Evolutionary conservation across 2,113 vertebrate species (phyloP).

Genomic region (Sula dactylatra): DNA sequence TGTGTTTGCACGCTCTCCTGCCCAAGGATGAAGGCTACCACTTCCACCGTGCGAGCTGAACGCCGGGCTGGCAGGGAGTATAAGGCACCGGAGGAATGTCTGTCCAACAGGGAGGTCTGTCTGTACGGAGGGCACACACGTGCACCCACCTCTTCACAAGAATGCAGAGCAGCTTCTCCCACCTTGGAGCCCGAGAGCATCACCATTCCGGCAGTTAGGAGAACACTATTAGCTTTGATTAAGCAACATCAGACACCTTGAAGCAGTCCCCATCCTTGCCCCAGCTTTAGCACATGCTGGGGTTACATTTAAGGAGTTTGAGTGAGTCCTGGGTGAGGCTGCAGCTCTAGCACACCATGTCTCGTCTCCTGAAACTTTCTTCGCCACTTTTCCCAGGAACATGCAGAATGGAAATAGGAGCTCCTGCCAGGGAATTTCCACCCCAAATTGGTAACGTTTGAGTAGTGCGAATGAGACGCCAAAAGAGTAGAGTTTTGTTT

Average conservation of each 20-base stretch:
- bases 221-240: background rate
- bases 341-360: background rate
- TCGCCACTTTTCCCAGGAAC: background rate
- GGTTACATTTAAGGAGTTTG: too few relatives aligned
- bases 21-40: background rate
- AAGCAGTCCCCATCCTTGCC: accelerated
- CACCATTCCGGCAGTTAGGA: accelerated
- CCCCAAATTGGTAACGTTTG: background rate
- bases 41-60: background rate
- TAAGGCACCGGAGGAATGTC: background rate
- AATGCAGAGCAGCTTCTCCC: background rate
- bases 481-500: background rate
- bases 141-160: background rate
- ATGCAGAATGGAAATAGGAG: background rate
- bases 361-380: background rate
- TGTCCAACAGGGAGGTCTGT: background rate
- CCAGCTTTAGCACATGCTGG: background rate
- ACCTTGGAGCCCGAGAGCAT: accelerated
- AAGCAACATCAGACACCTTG: background rate
- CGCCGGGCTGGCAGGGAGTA: background rate
- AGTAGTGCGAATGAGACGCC: background rate
- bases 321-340: background rate
- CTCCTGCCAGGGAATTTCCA: conserved; percentile 48
- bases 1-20: background rate
- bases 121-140: accelerated